Conservation (phyloP, 2,113 vertebrate species). For the Platanista minor region DNA sequence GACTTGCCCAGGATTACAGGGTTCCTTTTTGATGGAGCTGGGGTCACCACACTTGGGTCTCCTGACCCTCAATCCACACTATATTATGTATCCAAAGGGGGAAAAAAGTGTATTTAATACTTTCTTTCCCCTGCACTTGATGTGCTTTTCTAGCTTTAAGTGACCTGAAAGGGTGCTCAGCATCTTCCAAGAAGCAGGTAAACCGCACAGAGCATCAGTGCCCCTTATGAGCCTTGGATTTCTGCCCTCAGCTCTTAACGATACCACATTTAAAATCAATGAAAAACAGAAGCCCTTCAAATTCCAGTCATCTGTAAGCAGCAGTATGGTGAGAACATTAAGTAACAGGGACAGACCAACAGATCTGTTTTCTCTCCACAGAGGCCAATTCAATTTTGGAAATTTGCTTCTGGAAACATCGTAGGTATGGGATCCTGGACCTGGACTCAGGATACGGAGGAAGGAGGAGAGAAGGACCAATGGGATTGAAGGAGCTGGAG, state of each 20-base stretch:
- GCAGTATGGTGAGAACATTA: background rate
- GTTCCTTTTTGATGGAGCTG: background rate
- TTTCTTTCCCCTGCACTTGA: background rate
- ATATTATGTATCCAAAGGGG: background rate
- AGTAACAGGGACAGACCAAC: background rate
- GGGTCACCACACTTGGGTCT: background rate
- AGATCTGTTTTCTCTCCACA: background rate
- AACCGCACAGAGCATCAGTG: background rate
- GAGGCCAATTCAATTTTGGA: constrained; percentile 19
- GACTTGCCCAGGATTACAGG: background rate
- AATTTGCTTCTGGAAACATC: constrained; percentile 7
- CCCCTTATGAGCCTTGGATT: background rate
- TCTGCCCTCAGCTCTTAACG: background rate
- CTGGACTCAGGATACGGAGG: background rate
- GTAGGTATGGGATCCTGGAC: background rate
- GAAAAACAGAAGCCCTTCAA: background rate
- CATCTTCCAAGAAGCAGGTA: background rate
- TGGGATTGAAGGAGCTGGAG: background rate
- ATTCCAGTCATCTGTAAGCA: background rate
- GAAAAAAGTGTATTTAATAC: background rate
- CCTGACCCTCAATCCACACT: background rate
- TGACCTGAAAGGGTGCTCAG: background rate
- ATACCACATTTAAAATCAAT: background rate
- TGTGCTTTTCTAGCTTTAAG: background rate
- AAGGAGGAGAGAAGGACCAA: background rate